phyloP scores from a whole-genome alignment of 2,888 invertebrate species.

The Netelia fuscicornis region DNA sequence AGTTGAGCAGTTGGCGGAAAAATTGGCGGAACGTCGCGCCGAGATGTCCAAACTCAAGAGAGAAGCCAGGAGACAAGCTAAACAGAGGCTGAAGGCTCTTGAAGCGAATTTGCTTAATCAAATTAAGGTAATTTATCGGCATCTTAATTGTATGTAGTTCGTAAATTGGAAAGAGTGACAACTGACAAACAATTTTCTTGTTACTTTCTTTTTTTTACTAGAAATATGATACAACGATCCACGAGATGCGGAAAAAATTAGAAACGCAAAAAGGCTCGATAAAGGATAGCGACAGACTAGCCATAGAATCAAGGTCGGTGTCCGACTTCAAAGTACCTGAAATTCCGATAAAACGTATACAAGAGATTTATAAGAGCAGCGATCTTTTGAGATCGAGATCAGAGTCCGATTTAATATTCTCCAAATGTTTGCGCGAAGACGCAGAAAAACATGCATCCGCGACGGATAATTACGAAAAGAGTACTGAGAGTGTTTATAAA shows the following conservation, averaged over 20 bases:
- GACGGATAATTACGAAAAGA: slow-evolving; percentile 48
- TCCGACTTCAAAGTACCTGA: slow-evolving; percentile 83
- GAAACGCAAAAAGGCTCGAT: slow-evolving; percentile 77
- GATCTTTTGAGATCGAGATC: slow-evolving; percentile 81
- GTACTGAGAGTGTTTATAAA: slow-evolving; percentile 57
- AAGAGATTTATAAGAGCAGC: slow-evolving; percentile 81
- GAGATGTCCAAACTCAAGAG: slow-evolving; percentile 82
- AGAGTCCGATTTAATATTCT: slow-evolving; percentile 78
- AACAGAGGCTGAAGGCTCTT: slow-evolving; percentile 80
- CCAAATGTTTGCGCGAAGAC: slow-evolving; percentile 24
- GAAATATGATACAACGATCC: slow-evolving; percentile 83
- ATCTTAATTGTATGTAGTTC: neutral
- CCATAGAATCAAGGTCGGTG: slow-evolving; percentile 81
- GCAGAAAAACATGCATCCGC: slow-evolving; percentile 8
- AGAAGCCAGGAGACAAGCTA: slow-evolving; percentile 82
- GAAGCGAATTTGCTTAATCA: slow-evolving; percentile 83
- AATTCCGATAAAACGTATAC: slow-evolving; percentile 82
- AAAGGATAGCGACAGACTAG: slow-evolving; percentile 80
- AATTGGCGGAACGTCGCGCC: slow-evolving; percentile 81
- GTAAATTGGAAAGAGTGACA: slow-evolving; percentile 4
- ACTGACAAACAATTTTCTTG: neutral
- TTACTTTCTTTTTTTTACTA: slow-evolving; percentile 59
- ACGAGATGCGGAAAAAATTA: slow-evolving; percentile 83
- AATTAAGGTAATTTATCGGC: slow-evolving; percentile 78
- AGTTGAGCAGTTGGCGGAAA: slow-evolving; percentile 82